phyloP scores from a whole-genome alignment of 2,888 invertebrate genomes.

The Tuberolachnus salignus region DNA sequence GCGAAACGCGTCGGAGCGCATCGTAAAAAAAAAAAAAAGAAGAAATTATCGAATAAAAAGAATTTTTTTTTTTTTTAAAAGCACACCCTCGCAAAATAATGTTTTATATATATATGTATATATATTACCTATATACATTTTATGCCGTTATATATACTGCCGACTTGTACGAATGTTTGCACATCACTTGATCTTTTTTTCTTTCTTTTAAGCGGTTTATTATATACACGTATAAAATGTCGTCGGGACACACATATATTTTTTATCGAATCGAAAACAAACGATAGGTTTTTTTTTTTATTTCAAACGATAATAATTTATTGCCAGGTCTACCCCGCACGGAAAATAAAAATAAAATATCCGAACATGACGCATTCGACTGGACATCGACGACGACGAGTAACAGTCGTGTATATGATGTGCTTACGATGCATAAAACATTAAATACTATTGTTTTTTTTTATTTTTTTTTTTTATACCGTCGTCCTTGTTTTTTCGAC shows the following conservation, averaged over 20 bases:
- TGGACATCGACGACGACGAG: conserved; percentile 7
- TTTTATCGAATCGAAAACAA: background rate
- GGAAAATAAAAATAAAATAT: conserved; percentile 27
- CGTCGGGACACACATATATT: background rate
- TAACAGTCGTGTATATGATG: background rate
- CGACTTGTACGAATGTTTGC: too few relatives aligned
- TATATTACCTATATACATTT: too few relatives aligned
- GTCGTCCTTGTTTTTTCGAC: conserved; percentile 46
- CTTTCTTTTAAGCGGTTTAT: too few relatives aligned
- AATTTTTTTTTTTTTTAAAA: too few relatives aligned
- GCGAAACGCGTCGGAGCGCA: too few relatives aligned
- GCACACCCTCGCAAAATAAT: too few relatives aligned
- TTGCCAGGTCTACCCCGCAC: conserved; percentile 20
- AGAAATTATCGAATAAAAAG: too few relatives aligned
- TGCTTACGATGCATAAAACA: conserved; percentile 29
- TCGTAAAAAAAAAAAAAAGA: too few relatives aligned
- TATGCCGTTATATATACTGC: too few relatives aligned
- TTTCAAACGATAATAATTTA: conserved; percentile 29
- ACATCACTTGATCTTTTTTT: too few relatives aligned
- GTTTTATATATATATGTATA: too few relatives aligned
- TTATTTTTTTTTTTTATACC: conserved; percentile 18
- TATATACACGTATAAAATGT: too few relatives aligned
- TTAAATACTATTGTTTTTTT: conserved; percentile 35
- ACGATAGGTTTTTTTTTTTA: conserved; percentile 5
- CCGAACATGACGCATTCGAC: conserved; percentile 11